Percentiles rank a stretch among this genome's conserved stretches.
Conservation (phyloP, 2,113 vertebrate genomes). For the Neomonachus schauinslandi region DNA sequence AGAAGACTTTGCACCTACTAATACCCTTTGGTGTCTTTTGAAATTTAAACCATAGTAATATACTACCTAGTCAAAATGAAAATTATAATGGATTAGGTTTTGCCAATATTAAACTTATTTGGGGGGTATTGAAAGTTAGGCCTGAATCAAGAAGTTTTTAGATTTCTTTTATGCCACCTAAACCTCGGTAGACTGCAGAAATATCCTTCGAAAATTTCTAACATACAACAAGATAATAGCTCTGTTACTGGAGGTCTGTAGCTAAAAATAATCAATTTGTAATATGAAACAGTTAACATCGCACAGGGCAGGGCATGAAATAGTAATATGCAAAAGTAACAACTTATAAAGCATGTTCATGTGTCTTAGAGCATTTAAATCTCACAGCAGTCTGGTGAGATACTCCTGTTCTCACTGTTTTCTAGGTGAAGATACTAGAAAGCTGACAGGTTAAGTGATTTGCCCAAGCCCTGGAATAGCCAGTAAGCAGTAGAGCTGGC, state of each 20-base stretch:
- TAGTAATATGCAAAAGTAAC: background rate
- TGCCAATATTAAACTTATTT: background rate
- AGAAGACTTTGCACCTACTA: background rate
- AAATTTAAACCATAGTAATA: background rate
- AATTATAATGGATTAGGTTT: background rate
- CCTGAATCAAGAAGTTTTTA: background rate
- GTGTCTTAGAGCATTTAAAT: background rate
- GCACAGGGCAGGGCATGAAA: background rate
- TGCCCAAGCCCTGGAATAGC: background rate
- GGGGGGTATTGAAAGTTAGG: background rate
- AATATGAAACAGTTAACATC: background rate
- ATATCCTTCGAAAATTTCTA: background rate
- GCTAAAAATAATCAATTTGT: background rate
- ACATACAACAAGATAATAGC: background rate
- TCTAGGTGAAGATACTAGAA: background rate
- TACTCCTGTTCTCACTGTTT: background rate
- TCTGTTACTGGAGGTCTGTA: background rate
- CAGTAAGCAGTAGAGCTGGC: background rate
- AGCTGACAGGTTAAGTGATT: background rate
- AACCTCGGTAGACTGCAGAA: background rate
- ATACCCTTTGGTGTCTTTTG: background rate
- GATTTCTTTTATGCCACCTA: background rate
- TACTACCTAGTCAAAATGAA: background rate
- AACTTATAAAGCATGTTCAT: constrained; percentile 26
- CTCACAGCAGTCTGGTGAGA: background rate